phyloP scores from a whole-genome alignment of 2,113 vertebrate species.

The Mastomys natalensis region DNA sequence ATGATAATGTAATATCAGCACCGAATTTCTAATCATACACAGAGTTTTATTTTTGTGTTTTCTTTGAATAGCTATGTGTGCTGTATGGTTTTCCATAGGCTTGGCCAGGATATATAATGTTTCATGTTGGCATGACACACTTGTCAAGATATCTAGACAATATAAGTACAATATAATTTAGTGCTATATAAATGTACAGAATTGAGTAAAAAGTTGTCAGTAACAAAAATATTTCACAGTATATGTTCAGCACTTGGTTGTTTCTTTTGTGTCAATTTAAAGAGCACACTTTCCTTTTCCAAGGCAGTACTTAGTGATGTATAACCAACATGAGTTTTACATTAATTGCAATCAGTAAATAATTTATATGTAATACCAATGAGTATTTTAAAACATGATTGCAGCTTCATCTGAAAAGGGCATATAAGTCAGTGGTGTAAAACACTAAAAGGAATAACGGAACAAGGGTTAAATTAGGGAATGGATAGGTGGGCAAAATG shows the following conservation, averaged over 20 bases:
- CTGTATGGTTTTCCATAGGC: conserved; percentile 50
- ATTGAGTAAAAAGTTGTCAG: neutral
- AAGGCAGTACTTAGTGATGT: neutral
- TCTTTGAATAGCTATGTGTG: conserved; percentile 22
- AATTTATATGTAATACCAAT: neutral
- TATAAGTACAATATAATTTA: conserved; percentile 39
- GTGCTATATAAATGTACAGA: conserved; percentile 33
- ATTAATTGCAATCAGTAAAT: neutral
- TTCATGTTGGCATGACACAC: conserved; percentile 49
- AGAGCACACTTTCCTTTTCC: neutral
- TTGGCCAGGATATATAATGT: conserved; percentile 37
- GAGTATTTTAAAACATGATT: conserved; percentile 24
- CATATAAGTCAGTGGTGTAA: neutral
- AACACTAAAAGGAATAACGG: neutral
- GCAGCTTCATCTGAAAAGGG: neutral
- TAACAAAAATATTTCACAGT: neutral
- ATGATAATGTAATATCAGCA: conserved; percentile 8
- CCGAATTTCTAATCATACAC: neutral
- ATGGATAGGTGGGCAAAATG: neutral
- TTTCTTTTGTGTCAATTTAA: neutral
- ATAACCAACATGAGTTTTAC: neutral
- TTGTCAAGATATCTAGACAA: conserved; percentile 53
- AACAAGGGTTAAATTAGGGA: neutral
- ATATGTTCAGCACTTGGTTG: conserved; percentile 9
- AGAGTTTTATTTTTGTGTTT: conserved; percentile 56